Conservation (phyloP, 2,797 vertebrate species). For the Steatocranus sp. region DNA sequence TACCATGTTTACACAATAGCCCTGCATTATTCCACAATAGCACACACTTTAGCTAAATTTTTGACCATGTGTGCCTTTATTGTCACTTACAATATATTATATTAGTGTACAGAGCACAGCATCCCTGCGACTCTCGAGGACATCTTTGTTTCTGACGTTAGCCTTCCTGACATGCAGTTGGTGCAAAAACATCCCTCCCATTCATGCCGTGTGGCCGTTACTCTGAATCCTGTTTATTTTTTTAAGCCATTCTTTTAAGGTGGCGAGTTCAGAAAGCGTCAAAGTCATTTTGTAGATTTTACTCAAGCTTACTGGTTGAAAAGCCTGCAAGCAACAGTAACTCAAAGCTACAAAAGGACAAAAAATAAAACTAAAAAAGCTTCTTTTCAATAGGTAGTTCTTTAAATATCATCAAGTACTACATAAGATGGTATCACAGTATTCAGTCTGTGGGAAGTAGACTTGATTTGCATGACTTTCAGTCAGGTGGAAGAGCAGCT, state of each 20-base stretch:
- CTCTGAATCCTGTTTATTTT: neutral
- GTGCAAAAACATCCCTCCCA: slow-evolving; percentile 5
- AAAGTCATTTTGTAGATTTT: neutral
- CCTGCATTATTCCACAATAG: slow-evolving; percentile 38
- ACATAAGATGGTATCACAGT: slow-evolving; percentile 58
- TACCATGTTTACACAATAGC: slow-evolving; percentile 39
- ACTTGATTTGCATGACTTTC: slow-evolving; percentile 48
- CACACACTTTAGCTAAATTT: neutral
- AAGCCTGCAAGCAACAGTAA: neutral
- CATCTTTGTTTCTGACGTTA: slow-evolving; percentile 8
- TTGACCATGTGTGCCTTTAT: neutral
- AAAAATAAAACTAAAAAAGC: neutral
- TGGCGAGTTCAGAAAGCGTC: neutral
- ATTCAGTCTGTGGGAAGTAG: slow-evolving; percentile 63
- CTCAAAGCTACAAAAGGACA: neutral
- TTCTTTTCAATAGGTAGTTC: neutral
- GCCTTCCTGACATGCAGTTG: slow-evolving; percentile 1
- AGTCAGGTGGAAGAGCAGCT: slow-evolving; percentile 62
- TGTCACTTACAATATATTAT: neutral
- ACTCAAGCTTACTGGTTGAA: neutral
- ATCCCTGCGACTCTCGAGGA: slow-evolving; percentile 14
- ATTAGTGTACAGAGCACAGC: too few relatives aligned
- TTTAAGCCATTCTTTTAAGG: neutral
- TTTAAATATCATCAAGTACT: neutral
- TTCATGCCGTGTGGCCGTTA: neutral